Evolutionary conservation across 2,113 vertebrate genomes (phyloP).

Genomic region (Phyllopteryx taeniolatus): DNA sequence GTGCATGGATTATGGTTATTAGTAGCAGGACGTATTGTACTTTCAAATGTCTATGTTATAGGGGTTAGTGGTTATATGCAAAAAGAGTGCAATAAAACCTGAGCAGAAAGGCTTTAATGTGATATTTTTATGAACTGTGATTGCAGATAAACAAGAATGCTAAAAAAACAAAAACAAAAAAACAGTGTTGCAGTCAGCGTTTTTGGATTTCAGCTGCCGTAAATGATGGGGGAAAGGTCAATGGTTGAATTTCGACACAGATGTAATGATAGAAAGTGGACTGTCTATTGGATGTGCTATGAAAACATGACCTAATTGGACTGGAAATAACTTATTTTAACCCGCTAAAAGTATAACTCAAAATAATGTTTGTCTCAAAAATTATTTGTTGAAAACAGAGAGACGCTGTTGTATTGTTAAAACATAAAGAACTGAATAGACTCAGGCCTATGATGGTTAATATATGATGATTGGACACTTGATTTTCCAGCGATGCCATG

Average conservation of each 20-base stretch:
- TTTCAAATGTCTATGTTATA: slow-evolving; percentile 19
- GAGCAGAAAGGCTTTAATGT: slow-evolving; percentile 25
- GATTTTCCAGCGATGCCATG: not conserved
- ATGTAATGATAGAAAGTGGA: not conserved
- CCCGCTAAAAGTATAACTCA: not conserved
- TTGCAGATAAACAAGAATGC: slow-evolving; percentile 20
- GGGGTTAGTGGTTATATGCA: slow-evolving; percentile 29
- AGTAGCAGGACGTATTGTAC: slow-evolving; percentile 38
- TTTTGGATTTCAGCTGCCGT: slow-evolving; percentile 11
- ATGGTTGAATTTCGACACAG: not conserved
- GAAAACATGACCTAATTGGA: not conserved
- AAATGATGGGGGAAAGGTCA: slow-evolving; percentile 14
- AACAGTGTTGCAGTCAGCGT: slow-evolving; percentile 7
- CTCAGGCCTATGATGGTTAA: not conserved
- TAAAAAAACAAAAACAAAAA: slow-evolving; percentile 3
- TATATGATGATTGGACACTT: not conserved
- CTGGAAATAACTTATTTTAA: not conserved
- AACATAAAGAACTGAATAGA: not conserved
- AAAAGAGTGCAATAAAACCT: slow-evolving; percentile 12
- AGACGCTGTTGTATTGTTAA: not conserved
- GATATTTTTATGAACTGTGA: slow-evolving; percentile 41
- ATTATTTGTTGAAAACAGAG: not conserved
- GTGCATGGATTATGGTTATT: slow-evolving; percentile 36
- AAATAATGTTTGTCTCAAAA: not conserved
- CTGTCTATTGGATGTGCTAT: not conserved